These are phyloP conservation scores for Thamnophis elegans DNA, from an alignment of 2,797 vertebrate genomes.

Conservation along the genomic window DNA sequence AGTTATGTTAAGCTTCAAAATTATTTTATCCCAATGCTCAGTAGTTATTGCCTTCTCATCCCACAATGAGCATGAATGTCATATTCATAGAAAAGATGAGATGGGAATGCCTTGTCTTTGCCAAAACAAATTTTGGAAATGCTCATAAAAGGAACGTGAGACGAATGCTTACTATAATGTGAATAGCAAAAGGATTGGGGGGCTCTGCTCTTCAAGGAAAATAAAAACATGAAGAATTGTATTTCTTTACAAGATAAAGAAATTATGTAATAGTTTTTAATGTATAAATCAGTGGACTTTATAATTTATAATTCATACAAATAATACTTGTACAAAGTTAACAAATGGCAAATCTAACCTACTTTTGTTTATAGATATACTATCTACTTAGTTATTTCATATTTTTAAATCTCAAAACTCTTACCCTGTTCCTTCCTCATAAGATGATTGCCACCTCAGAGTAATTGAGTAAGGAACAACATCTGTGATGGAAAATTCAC, in stretches of 20 bases:
- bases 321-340: background rate
- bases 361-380: background rate
- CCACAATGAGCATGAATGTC: background rate
- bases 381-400: background rate
- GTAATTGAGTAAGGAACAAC: conserved; percentile 77
- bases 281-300: background rate
- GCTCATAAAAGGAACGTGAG: background rate
- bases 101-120: background rate
- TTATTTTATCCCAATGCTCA: background rate
- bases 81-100: background rate
- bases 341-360: background rate
- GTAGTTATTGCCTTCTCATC: background rate
- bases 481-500: conserved; percentile 80
- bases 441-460: conserved; percentile 75
- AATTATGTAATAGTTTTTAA: background rate
- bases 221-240: background rate
- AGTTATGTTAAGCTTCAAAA: background rate
- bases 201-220: background rate
- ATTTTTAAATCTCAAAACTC: conserved; percentile 15
- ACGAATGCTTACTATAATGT: background rate
- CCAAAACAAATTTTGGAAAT: background rate
- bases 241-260: background rate
- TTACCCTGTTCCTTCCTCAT: conserved; percentile 77
- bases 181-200: background rate
- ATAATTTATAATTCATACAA: background rate